phyloP scores from a whole-genome alignment of 2,113 vertebrate genomes.

The Mus musculus region DNA sequence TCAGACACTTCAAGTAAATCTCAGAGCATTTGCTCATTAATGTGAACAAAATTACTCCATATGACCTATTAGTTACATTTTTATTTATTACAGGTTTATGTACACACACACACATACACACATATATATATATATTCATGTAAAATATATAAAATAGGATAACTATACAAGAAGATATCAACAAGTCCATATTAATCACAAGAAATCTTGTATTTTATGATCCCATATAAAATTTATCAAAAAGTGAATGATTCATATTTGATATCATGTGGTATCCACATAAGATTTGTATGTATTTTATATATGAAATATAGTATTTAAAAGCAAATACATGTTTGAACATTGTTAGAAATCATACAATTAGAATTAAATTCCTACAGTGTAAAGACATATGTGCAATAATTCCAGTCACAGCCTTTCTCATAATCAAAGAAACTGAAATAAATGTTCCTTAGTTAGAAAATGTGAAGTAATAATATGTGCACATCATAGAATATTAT shows the following conservation, averaged over 20 bases:
- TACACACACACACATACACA: too few species aligned
- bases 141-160: not conserved
- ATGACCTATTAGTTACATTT: not conserved
- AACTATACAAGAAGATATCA: not conserved
- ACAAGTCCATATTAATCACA: not conserved
- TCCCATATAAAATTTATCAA: not conserved
- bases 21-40: not conserved
- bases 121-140: not conserved
- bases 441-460: not conserved
- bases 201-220: not conserved
- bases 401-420: not conserved
- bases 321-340: not conserved
- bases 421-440: not conserved
- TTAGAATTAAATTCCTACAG: not conserved
- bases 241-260: not conserved
- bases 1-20: not conserved
- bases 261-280: not conserved
- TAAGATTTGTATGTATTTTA: not conserved
- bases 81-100: not conserved
- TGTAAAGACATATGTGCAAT: not conserved
- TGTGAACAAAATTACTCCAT: not conserved
- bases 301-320: not conserved
- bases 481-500: not conserved
- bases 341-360: not conserved
- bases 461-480: not conserved